A percentile compares a stretch with the other conserved stretches of the same genome.
These are phyloP conservation scores for Takifugu ocellatus DNA, from an alignment of 2,797 vertebrate species.

Conservation along the genomic window DNA sequence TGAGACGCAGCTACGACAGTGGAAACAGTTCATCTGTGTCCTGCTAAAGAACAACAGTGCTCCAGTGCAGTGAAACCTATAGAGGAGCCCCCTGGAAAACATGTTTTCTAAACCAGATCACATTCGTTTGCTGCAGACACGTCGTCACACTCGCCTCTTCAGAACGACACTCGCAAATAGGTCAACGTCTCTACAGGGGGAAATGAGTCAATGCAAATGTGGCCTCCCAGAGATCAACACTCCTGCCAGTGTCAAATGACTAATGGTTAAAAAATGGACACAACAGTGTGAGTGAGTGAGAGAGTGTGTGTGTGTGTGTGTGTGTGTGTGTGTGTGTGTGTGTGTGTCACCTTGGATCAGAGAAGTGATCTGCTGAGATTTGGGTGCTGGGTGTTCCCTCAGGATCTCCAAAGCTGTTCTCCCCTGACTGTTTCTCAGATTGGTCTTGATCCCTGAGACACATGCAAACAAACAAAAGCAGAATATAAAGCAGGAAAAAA, in stretches of 20 bases:
- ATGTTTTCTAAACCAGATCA: constrained; percentile 30
- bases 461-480: background rate
- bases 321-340: constrained; percentile 15
- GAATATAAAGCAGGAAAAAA: too few relatives aligned
- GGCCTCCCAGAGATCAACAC: too few relatives aligned
- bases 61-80: background rate
- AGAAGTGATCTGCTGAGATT: constrained; percentile 93
- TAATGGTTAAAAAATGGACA: background rate
- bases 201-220: too few relatives aligned
- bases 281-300: too few relatives aligned
- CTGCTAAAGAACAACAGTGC: too few relatives aligned
- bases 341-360: constrained; percentile 84
- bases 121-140: constrained; percentile 17
- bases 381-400: constrained; percentile 90
- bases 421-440: constrained; percentile 86
- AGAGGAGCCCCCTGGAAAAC: constrained; percentile 48
- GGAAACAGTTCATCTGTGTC: too few relatives aligned
- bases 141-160: background rate
- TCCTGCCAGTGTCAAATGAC: too few relatives aligned
- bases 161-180: background rate
- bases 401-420: constrained; percentile 92
- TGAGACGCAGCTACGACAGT: too few relatives aligned
- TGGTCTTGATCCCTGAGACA: constrained; percentile 86
- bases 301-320: constrained; percentile 8
- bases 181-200: background rate